These are phyloP conservation scores for Drosophila ercepeae DNA, from an alignment of 1,140 invertebrate genomes.

Conservation along the genomic window DNA sequence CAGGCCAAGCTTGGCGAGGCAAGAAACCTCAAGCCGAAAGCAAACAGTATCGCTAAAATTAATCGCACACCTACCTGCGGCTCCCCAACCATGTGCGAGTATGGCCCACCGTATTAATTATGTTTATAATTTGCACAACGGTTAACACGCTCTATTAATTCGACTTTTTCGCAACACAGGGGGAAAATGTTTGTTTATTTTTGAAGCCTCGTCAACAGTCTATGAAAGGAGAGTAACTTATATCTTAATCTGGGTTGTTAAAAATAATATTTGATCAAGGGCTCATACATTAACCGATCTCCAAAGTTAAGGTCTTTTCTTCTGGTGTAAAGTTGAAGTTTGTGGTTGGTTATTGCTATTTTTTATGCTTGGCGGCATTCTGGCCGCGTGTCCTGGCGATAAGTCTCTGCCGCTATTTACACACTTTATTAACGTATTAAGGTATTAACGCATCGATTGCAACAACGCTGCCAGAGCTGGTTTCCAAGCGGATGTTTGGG, in stretches of 20 bases:
- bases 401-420: conserved; percentile 74
- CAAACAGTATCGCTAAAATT: conserved; percentile 76
- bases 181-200: neutral
- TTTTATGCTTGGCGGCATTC: conserved; percentile 33
- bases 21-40: conserved; percentile 66
- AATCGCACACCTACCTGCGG: conserved; percentile 35
- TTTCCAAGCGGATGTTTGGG: conserved; percentile 36
- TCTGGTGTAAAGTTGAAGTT: conserved; percentile 4
- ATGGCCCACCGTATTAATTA: conserved; percentile 79
- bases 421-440: conserved; percentile 83
- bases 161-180: conserved; percentile 21
- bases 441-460: conserved; percentile 76
- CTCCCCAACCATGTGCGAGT: conserved; percentile 24
- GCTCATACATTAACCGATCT: neutral
- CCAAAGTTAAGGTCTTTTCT: neutral
- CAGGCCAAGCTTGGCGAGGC: conserved; percentile 10
- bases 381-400: conserved; percentile 54
- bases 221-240: no score
- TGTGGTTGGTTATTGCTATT: conserved; percentile 26
- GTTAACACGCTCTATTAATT: conserved; percentile 83
- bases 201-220: neutral
- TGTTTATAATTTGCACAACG: conserved; percentile 82
- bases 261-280: no score
- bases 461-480: conserved; percentile 30
- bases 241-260: no score